Base-by-base conservation (phyloP, 30 jellyfish, hydroid and myxozoan genomes). In the Aurelia sp. region DNA sequence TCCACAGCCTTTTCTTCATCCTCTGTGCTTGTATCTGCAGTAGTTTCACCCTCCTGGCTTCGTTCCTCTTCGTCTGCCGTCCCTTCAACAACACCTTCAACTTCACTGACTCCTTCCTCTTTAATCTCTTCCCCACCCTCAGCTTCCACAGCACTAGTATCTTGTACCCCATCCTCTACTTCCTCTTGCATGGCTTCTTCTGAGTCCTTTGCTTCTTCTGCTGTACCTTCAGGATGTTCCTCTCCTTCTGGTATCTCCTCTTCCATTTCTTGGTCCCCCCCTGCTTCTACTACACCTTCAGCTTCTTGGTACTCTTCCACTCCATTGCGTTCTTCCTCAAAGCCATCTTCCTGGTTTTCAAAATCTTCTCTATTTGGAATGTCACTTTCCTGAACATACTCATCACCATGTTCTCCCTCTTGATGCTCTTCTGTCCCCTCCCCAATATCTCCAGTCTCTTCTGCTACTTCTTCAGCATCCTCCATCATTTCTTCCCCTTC, bases 1-100 rank as follows among this genome's bases (percentile, higher is more conserved):
- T 47, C 74, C 24, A n/a, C 62, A 11, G 50, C 84, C 20, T 22
- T 35, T 48, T 30, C 85, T 81, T 47, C 91, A 13, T 72, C 94
- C 33, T 75, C 77, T 60, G 60, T 52, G 22, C 18, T 30, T 18
- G 59, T 27, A 20, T 66, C 76, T 63, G 40, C 90, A 9, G 55
- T 44, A 7, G 55, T 44, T 76, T 40, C 85, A 41, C 16, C 90
- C 41, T 77, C 85, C 73, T 52, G 59, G 24, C 18, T 65, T 86
- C 33, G 85, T 63, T 21, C 38, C 21, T 53, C 93, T n/a, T 61
- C 55, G 9, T 44, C 74, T 50, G 27, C 52, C 33, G 16, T 69
- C 33, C 41, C 66, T 4, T 15, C 67, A 22, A n/a, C 87, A 13
- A 15, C 92, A 10, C 40, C 69, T 68, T 16, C 78, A 38, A 10